phyloP scores from a whole-genome alignment of 2,113 vertebrate genomes.

The Entomyzon cyanotis region DNA sequence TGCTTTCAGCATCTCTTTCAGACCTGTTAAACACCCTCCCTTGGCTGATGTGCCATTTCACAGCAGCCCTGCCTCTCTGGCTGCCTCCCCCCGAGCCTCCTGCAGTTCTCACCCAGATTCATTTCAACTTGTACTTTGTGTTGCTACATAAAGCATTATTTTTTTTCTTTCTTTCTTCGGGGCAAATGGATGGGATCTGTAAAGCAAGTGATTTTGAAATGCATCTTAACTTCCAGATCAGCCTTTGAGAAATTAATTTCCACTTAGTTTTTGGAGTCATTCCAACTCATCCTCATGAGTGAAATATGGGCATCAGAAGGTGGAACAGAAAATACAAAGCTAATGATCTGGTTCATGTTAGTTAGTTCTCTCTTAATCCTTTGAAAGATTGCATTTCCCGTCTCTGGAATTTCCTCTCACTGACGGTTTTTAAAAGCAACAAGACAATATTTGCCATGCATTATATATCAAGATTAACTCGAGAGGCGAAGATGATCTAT shows the following conservation, averaged over 20 bases:
- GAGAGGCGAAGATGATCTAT: constrained; percentile 52
- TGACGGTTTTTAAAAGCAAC: constrained; percentile 57
- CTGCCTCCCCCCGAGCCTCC: neutral
- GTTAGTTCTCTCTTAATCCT: constrained; percentile 71
- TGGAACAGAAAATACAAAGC: constrained; percentile 71
- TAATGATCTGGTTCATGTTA: constrained; percentile 74
- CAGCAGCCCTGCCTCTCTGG: neutral
- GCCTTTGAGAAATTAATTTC: constrained; percentile 63
- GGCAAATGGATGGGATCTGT: constrained; percentile 34
- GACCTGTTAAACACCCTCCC: neutral
- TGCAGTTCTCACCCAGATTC: neutral
- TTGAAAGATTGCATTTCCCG: constrained; percentile 60
- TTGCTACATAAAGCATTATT: constrained; percentile 34
- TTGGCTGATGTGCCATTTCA: neutral
- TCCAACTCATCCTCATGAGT: constrained; percentile 59
- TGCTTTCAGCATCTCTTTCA: neutral
- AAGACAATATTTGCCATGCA: constrained; percentile 63
- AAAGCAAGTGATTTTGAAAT: constrained; percentile 43
- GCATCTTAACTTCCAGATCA: constrained; percentile 57
- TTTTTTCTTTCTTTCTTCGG: neutral
- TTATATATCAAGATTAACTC: constrained; percentile 64
- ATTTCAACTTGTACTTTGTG: neutral
- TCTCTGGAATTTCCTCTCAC: constrained; percentile 49
- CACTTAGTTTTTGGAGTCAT: constrained; percentile 49
- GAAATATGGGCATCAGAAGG: constrained; percentile 65